Conservation (phyloP, 2,797 vertebrate genomes). For the Chloroceryle amazona region DNA sequence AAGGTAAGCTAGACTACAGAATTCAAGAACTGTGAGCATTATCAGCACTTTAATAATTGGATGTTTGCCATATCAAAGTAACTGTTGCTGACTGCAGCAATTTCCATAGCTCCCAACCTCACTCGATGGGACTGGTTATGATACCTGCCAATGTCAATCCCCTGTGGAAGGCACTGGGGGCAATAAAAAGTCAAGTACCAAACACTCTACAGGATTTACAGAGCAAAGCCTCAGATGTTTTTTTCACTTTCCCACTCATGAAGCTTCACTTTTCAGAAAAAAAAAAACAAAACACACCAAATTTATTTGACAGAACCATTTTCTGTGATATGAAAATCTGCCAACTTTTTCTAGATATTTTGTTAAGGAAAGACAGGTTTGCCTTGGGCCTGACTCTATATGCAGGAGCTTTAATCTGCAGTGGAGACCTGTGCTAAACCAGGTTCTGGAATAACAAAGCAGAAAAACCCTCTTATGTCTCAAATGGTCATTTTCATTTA, state of each 20-base stretch:
- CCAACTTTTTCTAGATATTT: not conserved
- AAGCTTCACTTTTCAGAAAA: not conserved
- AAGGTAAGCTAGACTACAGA: not conserved
- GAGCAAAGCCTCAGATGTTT: not conserved
- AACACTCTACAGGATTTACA: not conserved
- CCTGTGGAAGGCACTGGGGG: not conserved
- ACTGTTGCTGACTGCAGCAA: no score
- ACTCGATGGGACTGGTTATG: not conserved
- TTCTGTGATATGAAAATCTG: not conserved
- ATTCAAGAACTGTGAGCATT: not conserved
- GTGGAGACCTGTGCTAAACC: not conserved
- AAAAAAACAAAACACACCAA: no score
- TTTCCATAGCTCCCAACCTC: not conserved
- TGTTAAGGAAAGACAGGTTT: not conserved
- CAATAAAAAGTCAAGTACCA: not conserved
- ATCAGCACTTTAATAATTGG: not conserved
- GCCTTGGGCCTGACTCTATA: not conserved
- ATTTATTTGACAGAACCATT: not conserved
- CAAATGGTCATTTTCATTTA: not conserved
- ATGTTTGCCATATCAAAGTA: not conserved
- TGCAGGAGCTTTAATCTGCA: not conserved
- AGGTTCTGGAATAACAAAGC: not conserved
- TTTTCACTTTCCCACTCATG: not conserved
- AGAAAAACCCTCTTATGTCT: not conserved
- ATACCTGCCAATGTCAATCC: not conserved